A percentile compares a stretch with the other conserved stretches of the same genome.
Conservation (phyloP, 2,797 vertebrate genomes). For the Carduelis carduelis region DNA sequence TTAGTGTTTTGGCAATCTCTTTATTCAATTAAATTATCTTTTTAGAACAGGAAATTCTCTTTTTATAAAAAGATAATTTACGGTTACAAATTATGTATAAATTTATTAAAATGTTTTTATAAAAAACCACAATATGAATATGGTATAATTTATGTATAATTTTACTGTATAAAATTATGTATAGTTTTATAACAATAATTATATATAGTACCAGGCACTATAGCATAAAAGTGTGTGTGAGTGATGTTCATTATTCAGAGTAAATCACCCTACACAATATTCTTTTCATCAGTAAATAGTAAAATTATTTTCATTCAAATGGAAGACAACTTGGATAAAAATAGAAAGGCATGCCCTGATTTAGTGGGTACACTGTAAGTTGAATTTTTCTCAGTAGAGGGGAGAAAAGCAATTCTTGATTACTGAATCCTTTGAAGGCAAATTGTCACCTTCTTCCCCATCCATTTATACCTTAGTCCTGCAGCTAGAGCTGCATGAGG, state of each 20-base stretch:
- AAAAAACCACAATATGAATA: not conserved
- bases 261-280: not conserved
- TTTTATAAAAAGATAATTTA: not conserved
- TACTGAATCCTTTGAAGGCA: not conserved
- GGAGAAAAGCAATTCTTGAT: not conserved
- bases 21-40: not conserved
- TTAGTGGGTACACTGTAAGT: not conserved
- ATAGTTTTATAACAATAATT: not conserved
- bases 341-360: not conserved
- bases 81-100: not conserved
- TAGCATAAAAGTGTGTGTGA: not conserved
- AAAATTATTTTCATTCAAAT: not conserved
- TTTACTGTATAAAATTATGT: not conserved
- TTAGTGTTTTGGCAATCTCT: not conserved
- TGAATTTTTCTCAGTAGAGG: not conserved
- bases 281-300: not conserved
- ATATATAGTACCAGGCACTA: not conserved
- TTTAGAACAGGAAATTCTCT: not conserved
- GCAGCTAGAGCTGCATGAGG: not conserved
- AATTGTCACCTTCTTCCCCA: not conserved
- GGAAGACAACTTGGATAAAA: not conserved
- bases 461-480: not conserved
- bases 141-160: not conserved
- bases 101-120: not conserved
- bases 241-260: not conserved